phyloP scores from a whole-genome alignment of 2,113 vertebrate genomes.

The Struthidea cinerea region DNA sequence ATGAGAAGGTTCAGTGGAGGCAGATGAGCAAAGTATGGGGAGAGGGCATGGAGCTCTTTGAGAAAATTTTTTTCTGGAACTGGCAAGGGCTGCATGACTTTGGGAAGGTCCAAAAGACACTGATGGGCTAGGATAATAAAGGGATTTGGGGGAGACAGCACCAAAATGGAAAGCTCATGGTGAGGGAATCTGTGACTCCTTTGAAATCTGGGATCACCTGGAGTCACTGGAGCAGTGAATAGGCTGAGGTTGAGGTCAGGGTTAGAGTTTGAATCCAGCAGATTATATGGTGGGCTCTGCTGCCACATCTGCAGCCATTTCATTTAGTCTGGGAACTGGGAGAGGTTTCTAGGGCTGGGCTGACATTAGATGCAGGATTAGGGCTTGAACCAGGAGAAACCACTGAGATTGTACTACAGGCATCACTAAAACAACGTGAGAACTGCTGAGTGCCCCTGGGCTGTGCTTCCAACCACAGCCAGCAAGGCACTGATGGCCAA shows the following conservation, averaged over 20 bases:
- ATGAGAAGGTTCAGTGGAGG: background rate
- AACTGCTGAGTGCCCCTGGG: background rate
- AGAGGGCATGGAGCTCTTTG: background rate
- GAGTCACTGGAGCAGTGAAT: background rate
- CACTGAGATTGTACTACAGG: background rate
- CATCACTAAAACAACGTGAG: background rate
- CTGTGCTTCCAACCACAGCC: background rate
- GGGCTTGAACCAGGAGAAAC: background rate
- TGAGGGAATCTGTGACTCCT: background rate
- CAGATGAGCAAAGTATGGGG: background rate
- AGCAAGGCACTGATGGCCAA: background rate
- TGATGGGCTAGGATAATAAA: background rate
- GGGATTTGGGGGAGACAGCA: background rate
- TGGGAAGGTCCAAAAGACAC: background rate
- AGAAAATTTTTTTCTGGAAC: background rate
- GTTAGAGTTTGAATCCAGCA: background rate
- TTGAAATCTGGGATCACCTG: background rate
- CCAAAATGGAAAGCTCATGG: background rate
- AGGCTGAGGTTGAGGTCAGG: background rate
- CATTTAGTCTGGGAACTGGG: background rate
- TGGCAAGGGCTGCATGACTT: background rate
- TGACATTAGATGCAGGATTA: background rate
- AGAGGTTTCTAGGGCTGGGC: background rate
- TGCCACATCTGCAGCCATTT: background rate
- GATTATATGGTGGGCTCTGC: background rate